These are phyloP conservation scores for Thera britannica DNA, from an alignment of 2,888 invertebrate genomes.

Conservation along the genomic window DNA sequence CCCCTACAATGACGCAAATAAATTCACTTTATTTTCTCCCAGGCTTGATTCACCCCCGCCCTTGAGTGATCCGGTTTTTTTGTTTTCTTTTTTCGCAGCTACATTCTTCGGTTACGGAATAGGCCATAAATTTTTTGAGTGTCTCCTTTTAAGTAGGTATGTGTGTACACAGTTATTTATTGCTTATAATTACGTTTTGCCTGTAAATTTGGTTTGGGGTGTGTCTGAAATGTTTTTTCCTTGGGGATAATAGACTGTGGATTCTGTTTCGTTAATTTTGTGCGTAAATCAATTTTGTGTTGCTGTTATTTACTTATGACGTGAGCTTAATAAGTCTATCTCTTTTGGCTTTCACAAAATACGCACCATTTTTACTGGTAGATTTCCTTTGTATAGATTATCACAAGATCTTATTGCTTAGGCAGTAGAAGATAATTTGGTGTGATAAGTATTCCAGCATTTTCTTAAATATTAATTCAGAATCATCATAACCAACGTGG, in stretches of 20 bases:
- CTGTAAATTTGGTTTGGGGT: conserved; percentile 43
- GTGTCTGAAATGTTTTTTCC: conserved; percentile 37
- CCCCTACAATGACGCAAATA: conserved; percentile 61
- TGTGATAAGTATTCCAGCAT: not conserved
- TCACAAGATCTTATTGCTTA: not conserved
- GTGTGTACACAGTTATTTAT: conserved; percentile 70
- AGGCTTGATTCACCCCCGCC: conserved; percentile 74
- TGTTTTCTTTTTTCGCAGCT: conserved; percentile 60
- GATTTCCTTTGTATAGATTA: not conserved
- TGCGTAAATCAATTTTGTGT: conserved; percentile 32
- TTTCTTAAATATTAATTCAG: too few species aligned
- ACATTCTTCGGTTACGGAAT: conserved; percentile 62
- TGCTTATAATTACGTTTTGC: conserved; percentile 50
- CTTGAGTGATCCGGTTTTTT: conserved; percentile 68
- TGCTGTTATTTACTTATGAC: conserved; percentile 24
- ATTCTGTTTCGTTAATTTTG: conserved; percentile 35
- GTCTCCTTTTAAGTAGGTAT: conserved; percentile 62
- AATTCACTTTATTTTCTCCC: conserved; percentile 58
- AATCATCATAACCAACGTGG: too few species aligned
- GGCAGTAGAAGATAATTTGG: not conserved
- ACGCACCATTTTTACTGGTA: not conserved
- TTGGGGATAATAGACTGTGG: conserved; percentile 36
- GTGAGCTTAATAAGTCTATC: not conserved
- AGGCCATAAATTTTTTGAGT: conserved; percentile 73
- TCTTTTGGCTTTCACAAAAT: not conserved